Percentiles rank a stretch among this genome's conserved stretches.
phyloP scores from a whole-genome alignment of 2,888 invertebrate genomes.

The Drosophila mercatorum region DNA sequence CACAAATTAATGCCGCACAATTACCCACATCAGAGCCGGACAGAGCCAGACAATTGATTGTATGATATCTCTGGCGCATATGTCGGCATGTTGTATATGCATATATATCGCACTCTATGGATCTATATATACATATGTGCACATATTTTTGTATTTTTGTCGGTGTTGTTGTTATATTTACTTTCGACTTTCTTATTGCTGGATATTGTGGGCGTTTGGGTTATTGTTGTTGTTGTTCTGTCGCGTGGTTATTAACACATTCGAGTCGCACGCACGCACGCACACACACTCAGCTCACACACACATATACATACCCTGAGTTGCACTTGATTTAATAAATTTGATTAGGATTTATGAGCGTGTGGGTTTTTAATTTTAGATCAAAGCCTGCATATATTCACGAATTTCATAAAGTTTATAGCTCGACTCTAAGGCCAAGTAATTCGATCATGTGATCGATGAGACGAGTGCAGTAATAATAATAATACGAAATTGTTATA shows the following conservation, averaged over 20 bases:
- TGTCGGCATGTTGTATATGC: slow-evolving; percentile 16
- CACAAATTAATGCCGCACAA: slow-evolving; percentile 74
- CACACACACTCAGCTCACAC: slow-evolving; percentile 24
- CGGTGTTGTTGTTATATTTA: slow-evolving; percentile 24
- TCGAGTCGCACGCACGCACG: slow-evolving; percentile 13
- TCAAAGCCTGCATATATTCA: slow-evolving; percentile 26
- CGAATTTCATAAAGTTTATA: slow-evolving; percentile 35
- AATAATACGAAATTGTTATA: neutral
- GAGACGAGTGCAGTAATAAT: slow-evolving; percentile 1
- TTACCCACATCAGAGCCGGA: slow-evolving; percentile 55
- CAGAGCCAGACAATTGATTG: slow-evolving; percentile 69
- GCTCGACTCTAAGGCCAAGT: slow-evolving; percentile 13
- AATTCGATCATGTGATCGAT: slow-evolving; percentile 47
- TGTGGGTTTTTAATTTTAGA: slow-evolving; percentile 48
- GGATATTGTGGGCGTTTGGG: slow-evolving; percentile 72
- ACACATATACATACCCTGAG: slow-evolving; percentile 7
- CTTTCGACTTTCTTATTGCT: slow-evolving; percentile 43
- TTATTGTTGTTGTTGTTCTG: slow-evolving; percentile 43
- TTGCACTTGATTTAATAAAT: slow-evolving; percentile 82
- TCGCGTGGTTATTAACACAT: slow-evolving; percentile 59
- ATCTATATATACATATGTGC: slow-evolving; percentile 15
- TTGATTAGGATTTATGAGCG: slow-evolving; percentile 80
- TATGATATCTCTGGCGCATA: slow-evolving; percentile 46
- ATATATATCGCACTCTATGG: slow-evolving; percentile 9
- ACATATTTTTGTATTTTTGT: slow-evolving; percentile 20